A percentile compares a stretch with the other conserved stretches of the same genome.
Conservation (phyloP, 2,113 vertebrate genomes). For the Xenus cinereus region DNA sequence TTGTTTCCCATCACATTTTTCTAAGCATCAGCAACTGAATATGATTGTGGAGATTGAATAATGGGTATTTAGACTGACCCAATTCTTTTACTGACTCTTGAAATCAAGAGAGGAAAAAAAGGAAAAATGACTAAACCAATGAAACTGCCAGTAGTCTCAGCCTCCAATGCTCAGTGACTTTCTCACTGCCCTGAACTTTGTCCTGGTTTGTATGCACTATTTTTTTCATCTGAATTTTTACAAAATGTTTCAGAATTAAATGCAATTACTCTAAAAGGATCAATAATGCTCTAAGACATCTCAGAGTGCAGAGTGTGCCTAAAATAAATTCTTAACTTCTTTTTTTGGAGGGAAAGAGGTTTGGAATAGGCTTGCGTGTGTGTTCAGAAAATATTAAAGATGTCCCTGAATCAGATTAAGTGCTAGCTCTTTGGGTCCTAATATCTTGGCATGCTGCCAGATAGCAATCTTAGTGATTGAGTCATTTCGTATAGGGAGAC, state of each 20-base stretch:
- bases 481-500: constrained; percentile 72
- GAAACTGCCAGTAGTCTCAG: background rate
- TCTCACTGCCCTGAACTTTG: background rate
- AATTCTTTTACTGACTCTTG: background rate
- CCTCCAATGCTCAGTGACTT: background rate
- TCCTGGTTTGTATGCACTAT: background rate
- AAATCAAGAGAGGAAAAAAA: background rate
- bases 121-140: background rate
- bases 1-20: background rate
- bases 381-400: constrained; percentile 74
- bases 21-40: background rate
- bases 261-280: constrained; percentile 74
- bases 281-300: constrained; percentile 28
- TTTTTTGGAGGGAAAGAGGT: constrained; percentile 9
- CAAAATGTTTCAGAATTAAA: constrained; percentile 60
- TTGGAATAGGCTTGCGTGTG: constrained; percentile 35
- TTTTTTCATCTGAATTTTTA: constrained; percentile 46
- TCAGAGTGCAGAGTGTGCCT: background rate
- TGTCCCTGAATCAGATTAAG: constrained; percentile 79
- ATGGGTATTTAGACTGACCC: background rate
- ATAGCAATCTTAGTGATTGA: constrained; percentile 81
- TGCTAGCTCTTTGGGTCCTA: constrained; percentile 66
- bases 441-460: constrained; percentile 74
- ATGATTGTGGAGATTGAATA: background rate
- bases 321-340: constrained; percentile 67